These are phyloP conservation scores for Apamea monoglypha DNA, from an alignment of 2,888 invertebrate species.

Conservation along the genomic window DNA sequence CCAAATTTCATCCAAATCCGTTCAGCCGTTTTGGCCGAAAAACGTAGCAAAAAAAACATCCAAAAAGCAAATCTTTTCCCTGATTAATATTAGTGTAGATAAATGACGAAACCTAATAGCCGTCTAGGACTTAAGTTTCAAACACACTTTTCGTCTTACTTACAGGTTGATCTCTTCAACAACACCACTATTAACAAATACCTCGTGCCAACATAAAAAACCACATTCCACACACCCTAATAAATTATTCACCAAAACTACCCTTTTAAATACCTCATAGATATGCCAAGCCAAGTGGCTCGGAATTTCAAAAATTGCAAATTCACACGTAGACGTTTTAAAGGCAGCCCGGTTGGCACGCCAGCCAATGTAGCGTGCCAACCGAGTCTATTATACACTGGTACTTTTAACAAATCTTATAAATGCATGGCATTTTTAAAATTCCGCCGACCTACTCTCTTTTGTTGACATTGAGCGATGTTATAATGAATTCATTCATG, in stretches of 20 bases:
- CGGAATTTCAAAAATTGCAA: conserved; percentile 51
- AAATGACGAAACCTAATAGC: neutral
- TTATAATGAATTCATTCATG: conserved; percentile 47
- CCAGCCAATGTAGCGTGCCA: conserved; percentile 52
- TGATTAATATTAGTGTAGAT: neutral
- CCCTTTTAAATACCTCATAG: conserved; percentile 21
- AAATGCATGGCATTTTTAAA: conserved; percentile 54
- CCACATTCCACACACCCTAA: neutral
- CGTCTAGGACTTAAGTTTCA: neutral
- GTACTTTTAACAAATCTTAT: conserved; percentile 57
- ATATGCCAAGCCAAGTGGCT: conserved; percentile 30
- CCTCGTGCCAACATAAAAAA: neutral
- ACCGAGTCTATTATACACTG: conserved; percentile 50
- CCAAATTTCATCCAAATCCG: too few relatives aligned
- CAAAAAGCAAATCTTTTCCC: too few relatives aligned
- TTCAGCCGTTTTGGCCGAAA: too few relatives aligned
- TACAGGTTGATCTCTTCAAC: neutral
- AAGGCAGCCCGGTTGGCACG: conserved; percentile 56
- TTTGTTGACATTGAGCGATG: conserved; percentile 46
- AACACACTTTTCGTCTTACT: neutral
- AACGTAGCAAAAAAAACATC: too few relatives aligned
- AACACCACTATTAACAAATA: neutral
- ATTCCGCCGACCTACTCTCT: conserved; percentile 46
- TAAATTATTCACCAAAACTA: conserved; percentile 5
- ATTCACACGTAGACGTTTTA: conserved; percentile 56